Base-by-base conservation (phyloP, 2,113 vertebrate species). In the Chaetodon trifascialis region DNA sequence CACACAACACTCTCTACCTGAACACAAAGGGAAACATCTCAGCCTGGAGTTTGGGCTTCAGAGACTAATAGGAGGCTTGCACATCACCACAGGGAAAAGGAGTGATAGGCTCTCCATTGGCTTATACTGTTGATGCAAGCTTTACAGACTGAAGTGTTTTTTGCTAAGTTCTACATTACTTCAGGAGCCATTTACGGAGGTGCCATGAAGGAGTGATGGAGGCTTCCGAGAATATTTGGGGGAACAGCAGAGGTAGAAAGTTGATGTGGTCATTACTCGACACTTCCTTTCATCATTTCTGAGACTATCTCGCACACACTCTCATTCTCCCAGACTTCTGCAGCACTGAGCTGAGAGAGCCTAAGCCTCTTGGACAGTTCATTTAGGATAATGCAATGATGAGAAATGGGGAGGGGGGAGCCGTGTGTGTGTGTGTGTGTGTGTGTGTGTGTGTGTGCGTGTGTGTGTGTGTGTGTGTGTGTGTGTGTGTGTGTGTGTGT, bases 311-410 rank as follows among this genome's bases (percentile, higher is more conserved):
- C 87, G 46, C 46, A 79, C 79, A 68, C 81, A 69, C 65, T 68
- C 78, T 89, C 64, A 85, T 88, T 88, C 80, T 76, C 52, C 40
- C 66, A 82, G 83, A 88, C 70, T 91, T 85, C 77, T 89, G 69
- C 87, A 71, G 79, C 73, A 58, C 86, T 25, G 80, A 90, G 82
- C 89, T 69, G 77, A 76, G 74, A 88, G 74, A 92, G 71, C 65
- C 87, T 91, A 89, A 93, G 58, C 82, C 85, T 83, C 84, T 85
- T 83, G 90, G 91, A 92, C 92, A 91, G 88, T 93, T 92, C 87
- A 92, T 93, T 94, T 94, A 86, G 91, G 85, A 88, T 86, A 91
- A 93, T 88, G 86, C 75, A 89, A 76, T 92, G 87, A 92, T 87
- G 90, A 89, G 88, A 88, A 79, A 85, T 65, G 76, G 63, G 78